Evolutionary conservation across 2,888 invertebrate species (phyloP).

Genomic region (Allygus modestus): DNA sequence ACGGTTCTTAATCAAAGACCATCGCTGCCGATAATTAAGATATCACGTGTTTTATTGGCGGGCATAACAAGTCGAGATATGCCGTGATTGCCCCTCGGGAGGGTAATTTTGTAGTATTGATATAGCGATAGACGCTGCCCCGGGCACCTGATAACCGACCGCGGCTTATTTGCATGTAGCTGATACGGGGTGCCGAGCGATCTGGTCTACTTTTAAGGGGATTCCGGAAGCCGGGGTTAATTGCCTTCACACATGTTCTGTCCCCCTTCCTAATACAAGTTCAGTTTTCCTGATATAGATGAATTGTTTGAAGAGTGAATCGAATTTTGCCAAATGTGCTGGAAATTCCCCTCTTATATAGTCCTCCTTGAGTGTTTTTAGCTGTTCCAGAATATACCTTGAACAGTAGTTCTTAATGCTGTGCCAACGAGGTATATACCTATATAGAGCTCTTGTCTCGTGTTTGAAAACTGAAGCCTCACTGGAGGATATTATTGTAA

Average conservation of each 20-base stretch:
- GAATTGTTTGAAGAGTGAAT: no score
- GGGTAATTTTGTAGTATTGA: background rate
- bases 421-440: no score
- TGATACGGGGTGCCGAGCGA: background rate
- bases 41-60: conserved; percentile 44
- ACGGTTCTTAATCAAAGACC: conserved; percentile 16
- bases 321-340: no score
- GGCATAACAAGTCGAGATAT: conserved; percentile 7
- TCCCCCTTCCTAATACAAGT: no score
- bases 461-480: no score
- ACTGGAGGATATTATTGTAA: no score
- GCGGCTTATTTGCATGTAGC: background rate
- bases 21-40: conserved; percentile 47
- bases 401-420: no score
- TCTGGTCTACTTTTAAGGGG: background rate
- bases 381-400: no score
- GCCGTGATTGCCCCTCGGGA: background rate
- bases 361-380: no score
- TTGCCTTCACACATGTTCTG: background rate
- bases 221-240: background rate
- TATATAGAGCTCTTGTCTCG: no score
- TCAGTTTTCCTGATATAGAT: no score
- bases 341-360: no score
- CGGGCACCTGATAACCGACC: background rate
- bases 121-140: background rate